A percentile compares a stretch with the other conserved stretches of the same genome.
Conservation (phyloP, 2,113 vertebrate species). For the Mugil cephalus region DNA sequence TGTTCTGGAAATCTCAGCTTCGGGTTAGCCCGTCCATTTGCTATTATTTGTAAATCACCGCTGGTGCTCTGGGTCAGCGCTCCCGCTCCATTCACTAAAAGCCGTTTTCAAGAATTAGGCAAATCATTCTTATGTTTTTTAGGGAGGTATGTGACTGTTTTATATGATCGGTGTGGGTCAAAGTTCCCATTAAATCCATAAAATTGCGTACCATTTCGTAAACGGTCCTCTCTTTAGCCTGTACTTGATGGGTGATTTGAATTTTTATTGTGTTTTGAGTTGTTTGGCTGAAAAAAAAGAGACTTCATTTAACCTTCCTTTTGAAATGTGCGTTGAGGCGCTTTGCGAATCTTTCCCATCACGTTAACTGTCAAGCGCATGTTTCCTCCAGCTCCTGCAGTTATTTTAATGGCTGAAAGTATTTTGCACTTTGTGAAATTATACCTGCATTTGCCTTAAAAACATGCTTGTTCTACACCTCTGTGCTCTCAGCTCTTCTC, state of each 20-base stretch:
- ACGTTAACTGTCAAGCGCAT: neutral
- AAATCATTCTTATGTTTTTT: constrained; percentile 25
- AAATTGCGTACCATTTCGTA: constrained; percentile 39
- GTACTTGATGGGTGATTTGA: constrained; percentile 24
- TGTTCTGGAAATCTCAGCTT: neutral
- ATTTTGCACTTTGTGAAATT: constrained; percentile 49
- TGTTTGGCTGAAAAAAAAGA: constrained; percentile 34
- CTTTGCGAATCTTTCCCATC: constrained; percentile 28
- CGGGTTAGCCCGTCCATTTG: neutral
- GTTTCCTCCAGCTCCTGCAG: constrained; percentile 21
- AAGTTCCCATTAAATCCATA: constrained; percentile 49
- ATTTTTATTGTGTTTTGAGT: constrained; percentile 53
- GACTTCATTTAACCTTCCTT: constrained; percentile 20
- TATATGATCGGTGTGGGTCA: constrained; percentile 24
- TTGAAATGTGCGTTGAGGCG: constrained; percentile 17
- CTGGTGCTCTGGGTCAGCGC: neutral
- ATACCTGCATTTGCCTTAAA: constrained; percentile 24
- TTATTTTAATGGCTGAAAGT: constrained; percentile 50
- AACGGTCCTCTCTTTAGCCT: constrained; percentile 28
- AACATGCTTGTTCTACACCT: constrained; percentile 17
- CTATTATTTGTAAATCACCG: constrained; percentile 17
- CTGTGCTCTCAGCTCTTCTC: constrained; percentile 19
- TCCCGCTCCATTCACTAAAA: constrained; percentile 24
- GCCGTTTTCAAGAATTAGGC: constrained; percentile 35
- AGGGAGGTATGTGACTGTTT: constrained; percentile 26